phyloP scores from a whole-genome alignment of 2,888 invertebrate genomes.

The Cactoblastis cactorum region DNA sequence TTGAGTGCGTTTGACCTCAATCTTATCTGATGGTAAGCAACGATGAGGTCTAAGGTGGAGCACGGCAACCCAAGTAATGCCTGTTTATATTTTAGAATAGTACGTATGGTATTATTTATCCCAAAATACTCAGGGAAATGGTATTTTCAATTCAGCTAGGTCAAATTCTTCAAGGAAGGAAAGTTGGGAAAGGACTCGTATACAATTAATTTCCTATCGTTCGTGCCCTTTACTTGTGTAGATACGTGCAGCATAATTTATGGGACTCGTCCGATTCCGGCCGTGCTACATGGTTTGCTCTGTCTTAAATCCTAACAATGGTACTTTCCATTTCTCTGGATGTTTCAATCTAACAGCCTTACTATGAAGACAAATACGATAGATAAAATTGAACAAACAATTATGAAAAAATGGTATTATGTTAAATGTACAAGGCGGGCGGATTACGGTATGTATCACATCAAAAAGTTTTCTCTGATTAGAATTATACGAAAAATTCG shows the following conservation, averaged over 20 bases:
- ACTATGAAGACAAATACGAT: neutral
- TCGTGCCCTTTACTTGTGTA: neutral
- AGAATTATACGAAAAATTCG: too few species aligned
- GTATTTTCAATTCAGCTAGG: neutral
- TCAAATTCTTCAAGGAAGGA: neutral
- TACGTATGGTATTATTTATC: too few species aligned
- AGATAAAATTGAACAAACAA: neutral
- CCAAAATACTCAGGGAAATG: too few species aligned
- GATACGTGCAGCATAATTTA: neutral
- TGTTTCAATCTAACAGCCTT: neutral
- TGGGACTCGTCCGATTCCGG: neutral
- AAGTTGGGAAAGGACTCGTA: neutral
- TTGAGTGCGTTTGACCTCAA: too few species aligned
- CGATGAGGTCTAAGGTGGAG: too few species aligned
- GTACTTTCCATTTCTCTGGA: conserved; percentile 8
- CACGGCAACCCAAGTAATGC: too few species aligned
- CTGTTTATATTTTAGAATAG: too few species aligned
- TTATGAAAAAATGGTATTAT: too few species aligned
- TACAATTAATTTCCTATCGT: neutral
- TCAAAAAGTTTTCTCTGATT: too few species aligned
- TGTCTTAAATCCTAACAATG: conserved; percentile 8
- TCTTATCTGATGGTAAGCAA: too few species aligned
- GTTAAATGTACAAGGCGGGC: too few species aligned
- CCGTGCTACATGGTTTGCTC: conserved; percentile 1
- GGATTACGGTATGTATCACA: too few species aligned